Evolutionary conservation across 2,113 vertebrate species (phyloP).

Genomic region (Ictalurus punctatus): DNA sequence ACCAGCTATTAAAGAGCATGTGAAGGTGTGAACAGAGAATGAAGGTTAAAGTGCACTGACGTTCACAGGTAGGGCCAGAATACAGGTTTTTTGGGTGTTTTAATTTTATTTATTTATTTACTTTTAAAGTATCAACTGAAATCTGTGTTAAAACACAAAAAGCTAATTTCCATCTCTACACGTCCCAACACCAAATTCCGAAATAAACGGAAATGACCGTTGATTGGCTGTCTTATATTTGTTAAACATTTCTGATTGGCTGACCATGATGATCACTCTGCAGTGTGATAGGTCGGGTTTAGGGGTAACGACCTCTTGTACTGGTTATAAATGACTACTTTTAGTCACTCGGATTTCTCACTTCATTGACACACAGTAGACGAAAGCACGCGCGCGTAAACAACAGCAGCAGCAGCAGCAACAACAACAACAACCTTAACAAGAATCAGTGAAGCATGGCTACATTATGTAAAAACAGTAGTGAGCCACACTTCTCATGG

Average conservation of each 20-base stretch:
- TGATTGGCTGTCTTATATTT: conserved; percentile 14
- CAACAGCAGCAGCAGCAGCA: not conserved
- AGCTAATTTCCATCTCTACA: conserved; percentile 1
- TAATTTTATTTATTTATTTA: no score
- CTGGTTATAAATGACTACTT: not conserved
- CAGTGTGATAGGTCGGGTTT: not conserved
- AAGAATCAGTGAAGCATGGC: not conserved
- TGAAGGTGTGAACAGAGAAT: no score
- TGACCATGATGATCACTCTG: not conserved
- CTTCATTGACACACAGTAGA: not conserved
- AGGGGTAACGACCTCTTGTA: not conserved
- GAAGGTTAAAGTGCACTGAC: not conserved
- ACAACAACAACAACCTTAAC: not conserved
- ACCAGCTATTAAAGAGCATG: not conserved
- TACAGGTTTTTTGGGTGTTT: not conserved
- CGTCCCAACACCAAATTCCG: not conserved
- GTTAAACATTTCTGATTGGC: conserved; percentile 13
- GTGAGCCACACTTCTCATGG: not conserved
- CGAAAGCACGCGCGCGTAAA: not conserved
- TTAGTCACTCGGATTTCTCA: not conserved
- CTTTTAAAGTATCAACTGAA: not conserved
- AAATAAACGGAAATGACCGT: not conserved
- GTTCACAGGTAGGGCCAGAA: not conserved
- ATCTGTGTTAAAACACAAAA: not conserved
- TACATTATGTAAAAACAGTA: no score